phyloP scores from a whole-genome alignment of 2,113 vertebrate species.

The Sphaerodactylus townsendi region DNA sequence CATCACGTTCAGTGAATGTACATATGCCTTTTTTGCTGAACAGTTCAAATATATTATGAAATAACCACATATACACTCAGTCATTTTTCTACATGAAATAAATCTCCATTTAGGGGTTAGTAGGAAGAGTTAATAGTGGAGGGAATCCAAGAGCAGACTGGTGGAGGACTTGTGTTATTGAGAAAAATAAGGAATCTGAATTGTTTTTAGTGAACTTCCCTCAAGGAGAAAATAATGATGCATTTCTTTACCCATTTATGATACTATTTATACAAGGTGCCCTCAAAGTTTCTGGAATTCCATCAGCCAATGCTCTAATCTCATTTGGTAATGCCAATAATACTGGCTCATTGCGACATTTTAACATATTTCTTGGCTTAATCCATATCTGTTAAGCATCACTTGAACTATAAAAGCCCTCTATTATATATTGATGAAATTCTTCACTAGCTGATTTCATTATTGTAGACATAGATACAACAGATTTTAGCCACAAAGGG shows the following conservation, averaged over 20 bases:
- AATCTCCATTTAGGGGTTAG: not conserved
- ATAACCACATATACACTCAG: not conserved
- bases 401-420: slow-evolving; percentile 29
- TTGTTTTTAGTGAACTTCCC: not conserved
- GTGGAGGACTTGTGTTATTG: not conserved
- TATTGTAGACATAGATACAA: slow-evolving; percentile 51
- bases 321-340: not conserved
- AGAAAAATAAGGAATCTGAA: not conserved
- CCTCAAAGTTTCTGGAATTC: not conserved
- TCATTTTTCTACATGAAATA: not conserved
- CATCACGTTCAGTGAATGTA: not conserved
- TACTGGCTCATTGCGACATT: slow-evolving; percentile 38
- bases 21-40: not conserved
- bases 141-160: not conserved
- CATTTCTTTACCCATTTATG: not conserved
- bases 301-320: not conserved
- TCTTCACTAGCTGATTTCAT: slow-evolving; percentile 68
- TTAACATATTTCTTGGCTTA: slow-evolving; percentile 41
- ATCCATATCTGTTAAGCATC: slow-evolving; percentile 37
- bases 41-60: not conserved
- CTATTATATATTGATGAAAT: slow-evolving; percentile 55
- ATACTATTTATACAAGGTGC: not conserved
- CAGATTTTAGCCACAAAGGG: slow-evolving; percentile 62
- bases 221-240: not conserved
- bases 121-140: not conserved